phyloP scores from a whole-genome alignment of 2,797 vertebrate species.

The Argentina silus region DNA sequence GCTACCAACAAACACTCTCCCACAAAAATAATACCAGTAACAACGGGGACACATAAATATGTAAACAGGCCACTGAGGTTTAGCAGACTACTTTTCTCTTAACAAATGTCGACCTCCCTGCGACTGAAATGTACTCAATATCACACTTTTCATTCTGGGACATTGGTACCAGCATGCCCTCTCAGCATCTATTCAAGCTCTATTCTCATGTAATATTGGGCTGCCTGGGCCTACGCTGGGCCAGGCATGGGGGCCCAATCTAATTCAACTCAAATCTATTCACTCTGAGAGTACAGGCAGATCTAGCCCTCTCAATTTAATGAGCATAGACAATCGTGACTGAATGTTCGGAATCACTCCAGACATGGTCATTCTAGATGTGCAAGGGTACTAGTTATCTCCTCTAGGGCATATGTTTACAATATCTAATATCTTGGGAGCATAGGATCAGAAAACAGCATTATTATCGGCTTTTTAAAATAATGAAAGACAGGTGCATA shows the following conservation, averaged over 20 bases:
- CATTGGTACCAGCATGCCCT: conserved; percentile 28
- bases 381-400: too few species aligned
- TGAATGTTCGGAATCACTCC: background rate
- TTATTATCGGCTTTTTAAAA: too few species aligned
- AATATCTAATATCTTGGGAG: too few species aligned
- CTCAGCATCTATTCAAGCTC: conserved; percentile 40
- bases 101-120: conserved; percentile 38
- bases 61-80: conserved; percentile 25
- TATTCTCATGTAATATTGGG: conserved; percentile 35
- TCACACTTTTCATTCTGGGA: conserved; percentile 50
- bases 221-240: conserved; percentile 8
- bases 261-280: conserved; percentile 31
- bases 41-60: conserved; percentile 32
- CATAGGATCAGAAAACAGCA: too few species aligned
- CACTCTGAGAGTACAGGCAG: background rate
- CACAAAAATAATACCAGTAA: conserved; percentile 23
- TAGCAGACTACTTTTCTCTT: conserved; percentile 32
- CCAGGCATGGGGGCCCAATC: conserved; percentile 29
- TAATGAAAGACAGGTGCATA: too few species aligned
- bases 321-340: background rate
- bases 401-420: too few species aligned
- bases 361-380: too few species aligned
- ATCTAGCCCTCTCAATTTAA: background rate
- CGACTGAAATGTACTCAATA: conserved; percentile 17
- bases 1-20: background rate